Conservation (phyloP, 2,797 vertebrate species). For the Pantherophis alleghaniensis region DNA sequence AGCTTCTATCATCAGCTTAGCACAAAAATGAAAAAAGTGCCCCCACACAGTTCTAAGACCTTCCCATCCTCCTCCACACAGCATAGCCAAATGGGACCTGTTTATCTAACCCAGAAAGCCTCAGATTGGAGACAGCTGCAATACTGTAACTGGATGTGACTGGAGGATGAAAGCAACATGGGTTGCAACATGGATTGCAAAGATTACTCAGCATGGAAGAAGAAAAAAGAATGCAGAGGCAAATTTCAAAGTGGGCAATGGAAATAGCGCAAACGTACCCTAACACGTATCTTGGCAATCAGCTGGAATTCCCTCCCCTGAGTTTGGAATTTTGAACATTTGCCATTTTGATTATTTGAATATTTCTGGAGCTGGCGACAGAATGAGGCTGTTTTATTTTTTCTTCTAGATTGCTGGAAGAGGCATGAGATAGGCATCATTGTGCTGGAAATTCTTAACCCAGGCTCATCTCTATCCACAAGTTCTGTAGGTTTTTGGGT, state of each 20-base stretch:
- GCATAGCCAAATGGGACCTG: not conserved
- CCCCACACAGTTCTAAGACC: not conserved
- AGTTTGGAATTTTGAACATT: not conserved
- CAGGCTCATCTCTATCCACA: not conserved
- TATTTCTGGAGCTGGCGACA: not conserved
- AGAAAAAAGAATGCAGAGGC: not conserved
- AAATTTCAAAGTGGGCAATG: not conserved
- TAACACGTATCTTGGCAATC: not conserved
- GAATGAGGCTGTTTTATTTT: not conserved
- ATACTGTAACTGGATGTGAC: not conserved
- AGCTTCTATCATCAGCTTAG: not conserved
- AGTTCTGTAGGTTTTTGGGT: not conserved
- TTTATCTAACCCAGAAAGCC: not conserved
- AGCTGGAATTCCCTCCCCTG: not conserved
- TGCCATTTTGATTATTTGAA: not conserved
- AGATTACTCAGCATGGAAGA: not conserved
- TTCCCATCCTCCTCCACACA: not conserved
- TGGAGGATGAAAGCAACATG: not conserved
- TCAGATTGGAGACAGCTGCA: not conserved
- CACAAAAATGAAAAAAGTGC: not conserved
- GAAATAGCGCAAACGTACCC: not conserved
- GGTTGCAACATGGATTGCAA: not conserved
- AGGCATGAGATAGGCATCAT: not conserved
- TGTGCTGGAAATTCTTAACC: not conserved
- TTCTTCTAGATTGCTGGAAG: not conserved